Conservation (phyloP, 2,113 vertebrate genomes). For the Nannobrachium achirus region DNA sequence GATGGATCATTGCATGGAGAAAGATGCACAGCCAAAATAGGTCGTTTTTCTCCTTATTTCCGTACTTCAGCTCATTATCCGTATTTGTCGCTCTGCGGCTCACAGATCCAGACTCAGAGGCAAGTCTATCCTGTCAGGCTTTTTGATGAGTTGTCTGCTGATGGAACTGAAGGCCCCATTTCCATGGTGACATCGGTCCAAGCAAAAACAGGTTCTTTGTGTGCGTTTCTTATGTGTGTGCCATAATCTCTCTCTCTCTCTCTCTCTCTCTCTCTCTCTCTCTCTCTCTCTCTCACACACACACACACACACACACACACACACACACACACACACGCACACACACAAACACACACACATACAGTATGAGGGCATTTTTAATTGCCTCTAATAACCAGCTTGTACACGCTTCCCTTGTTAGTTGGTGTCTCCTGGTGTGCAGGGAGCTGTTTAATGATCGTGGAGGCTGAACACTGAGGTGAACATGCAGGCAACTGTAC, state of each 20-base stretch:
- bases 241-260: background rate
- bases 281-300: background rate
- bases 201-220: constrained; percentile 15
- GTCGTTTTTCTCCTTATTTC: constrained; percentile 10
- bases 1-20: background rate
- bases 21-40: background rate
- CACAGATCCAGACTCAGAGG: constrained; percentile 32
- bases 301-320: background rate
- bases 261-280: background rate
- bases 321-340: background rate
- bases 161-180: constrained; percentile 33
- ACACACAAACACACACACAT: constrained; percentile 1
- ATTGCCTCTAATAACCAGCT: constrained; percentile 45
- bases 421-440: constrained; percentile 29
- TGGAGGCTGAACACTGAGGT: constrained; percentile 39
- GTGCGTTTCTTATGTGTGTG: background rate
- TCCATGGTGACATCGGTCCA: constrained; percentile 41
- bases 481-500: constrained; percentile 8
- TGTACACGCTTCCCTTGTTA: constrained; percentile 45
- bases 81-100: constrained; percentile 37
- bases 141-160: constrained; percentile 36
- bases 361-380: constrained; percentile 35
- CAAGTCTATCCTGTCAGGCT: constrained; percentile 35
- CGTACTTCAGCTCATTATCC: constrained; percentile 52
- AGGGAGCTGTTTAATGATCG: constrained; percentile 47